Evolutionary conservation across 2,113 vertebrate genomes (phyloP).

Genomic region (Triplophysa rosa): DNA sequence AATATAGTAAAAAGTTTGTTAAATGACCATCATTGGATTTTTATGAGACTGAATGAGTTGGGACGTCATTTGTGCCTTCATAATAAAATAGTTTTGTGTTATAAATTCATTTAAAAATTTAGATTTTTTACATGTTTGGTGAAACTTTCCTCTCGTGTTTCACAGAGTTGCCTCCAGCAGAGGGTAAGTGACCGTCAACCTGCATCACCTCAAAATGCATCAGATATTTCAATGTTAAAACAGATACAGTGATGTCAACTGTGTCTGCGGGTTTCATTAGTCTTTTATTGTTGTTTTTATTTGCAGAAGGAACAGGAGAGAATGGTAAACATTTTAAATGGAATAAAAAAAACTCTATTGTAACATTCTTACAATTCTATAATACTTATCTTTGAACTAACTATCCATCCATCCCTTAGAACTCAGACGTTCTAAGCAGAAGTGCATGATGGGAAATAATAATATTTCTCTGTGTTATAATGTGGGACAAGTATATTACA

Average conservation of each 20-base stretch:
- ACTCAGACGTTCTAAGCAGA: background rate
- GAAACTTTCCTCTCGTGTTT: background rate
- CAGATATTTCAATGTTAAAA: background rate
- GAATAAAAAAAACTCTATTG: background rate
- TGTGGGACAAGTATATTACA: background rate
- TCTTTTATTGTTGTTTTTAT: background rate
- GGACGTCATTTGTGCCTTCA: too few species aligned
- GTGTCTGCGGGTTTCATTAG: background rate
- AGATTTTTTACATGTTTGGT: too few species aligned
- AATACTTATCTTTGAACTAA: background rate
- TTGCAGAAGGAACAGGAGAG: slow-evolving; percentile 24
- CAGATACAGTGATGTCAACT: background rate
- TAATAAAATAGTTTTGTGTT: too few species aligned
- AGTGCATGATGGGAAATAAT: background rate
- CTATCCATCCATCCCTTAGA: too few species aligned
- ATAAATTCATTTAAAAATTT: too few species aligned
- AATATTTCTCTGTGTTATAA: background rate
- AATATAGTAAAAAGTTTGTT: too few species aligned
- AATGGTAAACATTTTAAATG: slow-evolving; percentile 7
- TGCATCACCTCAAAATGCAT: slow-evolving; percentile 9
- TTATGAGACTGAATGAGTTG: too few species aligned
- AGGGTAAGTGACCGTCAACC: slow-evolving; percentile 16
- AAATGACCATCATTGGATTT: too few species aligned
- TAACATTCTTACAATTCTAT: background rate
- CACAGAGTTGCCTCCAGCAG: background rate